Conservation (phyloP, 2,113 vertebrate species). For the Platysternon megacephalum region DNA sequence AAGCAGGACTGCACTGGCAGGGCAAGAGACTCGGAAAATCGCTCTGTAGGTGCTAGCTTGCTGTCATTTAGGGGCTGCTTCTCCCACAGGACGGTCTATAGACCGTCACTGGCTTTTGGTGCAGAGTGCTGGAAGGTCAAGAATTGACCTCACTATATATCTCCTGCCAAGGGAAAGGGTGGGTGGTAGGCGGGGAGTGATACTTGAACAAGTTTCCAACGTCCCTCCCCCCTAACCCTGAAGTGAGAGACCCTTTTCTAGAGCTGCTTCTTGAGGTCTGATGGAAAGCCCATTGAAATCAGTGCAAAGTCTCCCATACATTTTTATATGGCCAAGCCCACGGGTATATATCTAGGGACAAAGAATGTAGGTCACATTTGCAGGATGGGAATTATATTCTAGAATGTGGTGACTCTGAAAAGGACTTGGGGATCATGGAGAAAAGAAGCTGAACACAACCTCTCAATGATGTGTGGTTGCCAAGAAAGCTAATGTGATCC, state of each 20-base stretch:
- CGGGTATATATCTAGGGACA: slow-evolving; percentile 12
- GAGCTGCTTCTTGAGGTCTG: too few relatives aligned
- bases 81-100: background rate
- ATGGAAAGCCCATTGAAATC: too few relatives aligned
- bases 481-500: accelerated
- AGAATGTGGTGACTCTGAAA: background rate
- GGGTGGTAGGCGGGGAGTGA: background rate
- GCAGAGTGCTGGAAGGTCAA: background rate
- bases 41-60: background rate
- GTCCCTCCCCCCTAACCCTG: too few relatives aligned
- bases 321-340: slow-evolving; percentile 46
- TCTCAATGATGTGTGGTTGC: background rate
- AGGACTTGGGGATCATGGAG: background rate
- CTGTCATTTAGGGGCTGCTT: background rate
- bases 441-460: background rate
- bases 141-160: background rate
- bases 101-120: background rate
- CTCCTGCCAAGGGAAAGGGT: background rate
- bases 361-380: slow-evolving; percentile 41
- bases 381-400: slow-evolving; percentile 30
- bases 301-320: background rate
- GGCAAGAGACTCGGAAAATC: background rate
- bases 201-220: background rate
- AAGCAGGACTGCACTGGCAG: background rate
- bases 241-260: too few relatives aligned